These are phyloP conservation scores for Harlomillsia oculata DNA, from an alignment of 1,140 invertebrate genomes.

Conservation along the genomic window DNA sequence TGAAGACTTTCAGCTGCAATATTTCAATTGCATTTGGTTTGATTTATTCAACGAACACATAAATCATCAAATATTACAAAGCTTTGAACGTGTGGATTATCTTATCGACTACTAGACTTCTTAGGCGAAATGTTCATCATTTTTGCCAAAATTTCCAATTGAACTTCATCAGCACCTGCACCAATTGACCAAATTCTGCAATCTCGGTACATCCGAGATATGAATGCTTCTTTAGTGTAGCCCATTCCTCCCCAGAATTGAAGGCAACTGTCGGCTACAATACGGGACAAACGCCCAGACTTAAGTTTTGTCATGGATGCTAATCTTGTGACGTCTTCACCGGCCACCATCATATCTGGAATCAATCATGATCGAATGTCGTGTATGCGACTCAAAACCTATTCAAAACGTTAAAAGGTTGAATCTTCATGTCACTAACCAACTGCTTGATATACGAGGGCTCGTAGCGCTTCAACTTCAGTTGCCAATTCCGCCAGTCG, in stretches of 20 bases:
- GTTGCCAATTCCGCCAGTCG: constrained; percentile 48
- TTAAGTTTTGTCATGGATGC: constrained; percentile 52
- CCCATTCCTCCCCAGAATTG: constrained; percentile 54
- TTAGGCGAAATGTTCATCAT: constrained; percentile 39
- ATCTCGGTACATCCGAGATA: constrained; percentile 47
- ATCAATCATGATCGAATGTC: constrained; percentile 4
- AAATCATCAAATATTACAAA: too few species aligned
- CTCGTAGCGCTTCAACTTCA: constrained; percentile 47
- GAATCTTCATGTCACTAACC: constrained; percentile 27
- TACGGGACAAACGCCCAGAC: constrained; percentile 45
- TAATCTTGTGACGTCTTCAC: constrained; percentile 48
- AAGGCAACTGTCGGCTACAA: constrained; percentile 49
- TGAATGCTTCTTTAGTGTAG: constrained; percentile 45
- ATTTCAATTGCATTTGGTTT: too few species aligned
- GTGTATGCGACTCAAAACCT: not conserved
- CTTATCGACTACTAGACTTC: too few species aligned
- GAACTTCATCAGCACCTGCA: constrained; percentile 53
- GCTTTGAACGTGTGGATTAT: too few species aligned
- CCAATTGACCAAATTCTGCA: constrained; percentile 49
- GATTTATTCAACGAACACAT: too few species aligned
- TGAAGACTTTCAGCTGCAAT: too few species aligned
- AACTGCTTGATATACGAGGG: constrained; percentile 44
- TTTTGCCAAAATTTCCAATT: constrained; percentile 52
- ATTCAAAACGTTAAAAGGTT: not conserved
- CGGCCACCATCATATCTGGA: constrained; percentile 42